These are phyloP conservation scores for Etheostoma nigrum DNA, from an alignment of 2,797 vertebrate species.

Conservation along the genomic window DNA sequence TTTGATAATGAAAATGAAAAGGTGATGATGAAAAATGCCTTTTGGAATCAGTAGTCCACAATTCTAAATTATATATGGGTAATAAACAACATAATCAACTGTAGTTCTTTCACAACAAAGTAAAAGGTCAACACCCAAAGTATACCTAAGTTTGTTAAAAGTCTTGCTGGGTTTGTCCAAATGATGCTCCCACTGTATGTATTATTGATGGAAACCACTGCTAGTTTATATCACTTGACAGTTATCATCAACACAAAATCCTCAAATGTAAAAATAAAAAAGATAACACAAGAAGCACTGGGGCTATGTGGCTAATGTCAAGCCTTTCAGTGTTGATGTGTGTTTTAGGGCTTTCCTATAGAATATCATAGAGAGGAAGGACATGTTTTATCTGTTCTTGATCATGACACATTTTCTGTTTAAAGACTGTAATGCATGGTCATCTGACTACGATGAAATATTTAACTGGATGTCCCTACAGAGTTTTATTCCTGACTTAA, in stretches of 20 bases:
- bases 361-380: constrained; percentile 36
- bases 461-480: constrained; percentile 68
- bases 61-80: neutral
- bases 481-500: constrained; percentile 62
- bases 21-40: constrained; percentile 14
- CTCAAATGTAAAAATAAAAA: constrained; percentile 2
- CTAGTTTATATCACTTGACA: constrained; percentile 23
- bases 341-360: constrained; percentile 14
- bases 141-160: constrained; percentile 6
- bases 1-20: constrained; percentile 43
- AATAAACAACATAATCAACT: neutral
- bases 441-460: constrained; percentile 73
- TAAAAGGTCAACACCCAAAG: neutral
- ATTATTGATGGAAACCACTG: constrained; percentile 26
- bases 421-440: constrained; percentile 43
- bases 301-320: constrained; percentile 12
- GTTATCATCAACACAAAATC: constrained; percentile 32
- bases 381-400: constrained; percentile 55
- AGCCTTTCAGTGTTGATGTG: constrained; percentile 39
- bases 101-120: neutral
- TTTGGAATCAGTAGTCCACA: constrained; percentile 1
- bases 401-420: constrained; percentile 56
- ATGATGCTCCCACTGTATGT: constrained; percentile 6
- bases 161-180: constrained; percentile 20
- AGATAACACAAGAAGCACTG: constrained; percentile 14